These are phyloP conservation scores for Drosophila obscura DNA, from an alignment of 1,140 invertebrate genomes.

Conservation along the genomic window DNA sequence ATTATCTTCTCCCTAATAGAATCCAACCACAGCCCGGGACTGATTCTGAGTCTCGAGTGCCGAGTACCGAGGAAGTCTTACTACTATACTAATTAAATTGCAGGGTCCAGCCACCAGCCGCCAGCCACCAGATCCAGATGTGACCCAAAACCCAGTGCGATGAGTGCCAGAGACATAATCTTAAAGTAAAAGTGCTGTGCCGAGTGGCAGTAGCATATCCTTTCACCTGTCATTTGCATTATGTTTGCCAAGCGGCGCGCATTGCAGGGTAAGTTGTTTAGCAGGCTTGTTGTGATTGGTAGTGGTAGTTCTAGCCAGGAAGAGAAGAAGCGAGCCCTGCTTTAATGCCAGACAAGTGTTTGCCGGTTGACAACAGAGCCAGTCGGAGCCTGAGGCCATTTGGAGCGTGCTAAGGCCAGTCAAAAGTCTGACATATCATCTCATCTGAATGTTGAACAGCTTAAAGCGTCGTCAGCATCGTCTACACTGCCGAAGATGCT, in stretches of 20 bases:
- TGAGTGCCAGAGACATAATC: slow-evolving; percentile 49
- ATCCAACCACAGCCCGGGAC: not conserved
- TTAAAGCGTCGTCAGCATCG: slow-evolving; percentile 25
- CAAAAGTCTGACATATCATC: slow-evolving; percentile 40
- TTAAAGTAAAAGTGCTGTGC: slow-evolving; percentile 53
- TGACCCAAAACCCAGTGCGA: slow-evolving; percentile 31
- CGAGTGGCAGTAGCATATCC: slow-evolving; percentile 24
- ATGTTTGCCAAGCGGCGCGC: slow-evolving; percentile 34
- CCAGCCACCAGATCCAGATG: slow-evolving; percentile 8
- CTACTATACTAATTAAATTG: slow-evolving; percentile 71
- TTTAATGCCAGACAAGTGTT: slow-evolving; percentile 43
- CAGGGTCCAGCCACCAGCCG: slow-evolving; percentile 10
- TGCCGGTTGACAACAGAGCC: slow-evolving; percentile 24
- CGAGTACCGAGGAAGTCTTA: slow-evolving; percentile 28
- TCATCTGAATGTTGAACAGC: slow-evolving; percentile 28
- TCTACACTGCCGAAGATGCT: slow-evolving; percentile 1
- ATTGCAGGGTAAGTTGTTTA: slow-evolving; percentile 30
- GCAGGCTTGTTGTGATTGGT: slow-evolving; percentile 37
- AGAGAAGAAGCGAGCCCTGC: slow-evolving; percentile 4
- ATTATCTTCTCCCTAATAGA: slow-evolving; percentile 70
- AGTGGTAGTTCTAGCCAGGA: slow-evolving; percentile 6
- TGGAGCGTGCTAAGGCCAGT: slow-evolving; percentile 46
- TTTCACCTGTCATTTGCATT: slow-evolving; percentile 48
- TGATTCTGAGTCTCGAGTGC: too few relatives aligned
- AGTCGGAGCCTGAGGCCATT: slow-evolving; percentile 14